Conservation (phyloP, 35 echinoderm and acorn worm genomes). For the Ophiothrix spiculata region DNA sequence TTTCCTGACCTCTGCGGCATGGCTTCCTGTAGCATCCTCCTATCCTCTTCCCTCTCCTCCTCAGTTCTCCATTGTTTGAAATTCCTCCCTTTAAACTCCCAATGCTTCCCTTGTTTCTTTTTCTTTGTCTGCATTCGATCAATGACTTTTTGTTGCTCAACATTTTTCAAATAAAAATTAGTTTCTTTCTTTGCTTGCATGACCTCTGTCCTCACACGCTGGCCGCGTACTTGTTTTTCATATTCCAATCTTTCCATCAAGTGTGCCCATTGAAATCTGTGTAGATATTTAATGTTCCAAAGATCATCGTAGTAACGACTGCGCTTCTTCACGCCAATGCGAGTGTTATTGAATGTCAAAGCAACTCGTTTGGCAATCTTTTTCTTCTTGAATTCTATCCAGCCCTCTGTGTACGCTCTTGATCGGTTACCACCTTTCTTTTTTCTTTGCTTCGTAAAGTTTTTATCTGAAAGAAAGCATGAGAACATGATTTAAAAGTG, state of each 20-base stretch:
- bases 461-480: not conserved
- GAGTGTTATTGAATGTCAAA: conserved; percentile 81
- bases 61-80: conserved; percentile 65
- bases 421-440: not conserved
- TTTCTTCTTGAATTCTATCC: conserved; percentile 88
- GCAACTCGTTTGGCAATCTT: conserved; percentile 85
- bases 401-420: not conserved
- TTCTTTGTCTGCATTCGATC: conserved; percentile 70
- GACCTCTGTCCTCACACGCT: conserved; percentile 81
- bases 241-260: conserved; percentile 74
- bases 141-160: conserved; percentile 61
- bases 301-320: conserved; percentile 86
- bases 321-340: conserved; percentile 61
- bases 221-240: conserved; percentile 73
- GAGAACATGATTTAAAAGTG: not conserved
- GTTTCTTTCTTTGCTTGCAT: conserved; percentile 82
- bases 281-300: conserved; percentile 92
- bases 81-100: conserved; percentile 37
- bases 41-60: conserved; percentile 20
- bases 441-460: not conserved
- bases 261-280: conserved; percentile 91
- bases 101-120: conserved; percentile 71
- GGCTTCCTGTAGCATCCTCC: not conserved
- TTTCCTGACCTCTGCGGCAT: conserved; percentile 47
- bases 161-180: conserved; percentile 68